phyloP scores from a whole-genome alignment of 2,888 invertebrate genomes.

The Drosophila birchii region DNA sequence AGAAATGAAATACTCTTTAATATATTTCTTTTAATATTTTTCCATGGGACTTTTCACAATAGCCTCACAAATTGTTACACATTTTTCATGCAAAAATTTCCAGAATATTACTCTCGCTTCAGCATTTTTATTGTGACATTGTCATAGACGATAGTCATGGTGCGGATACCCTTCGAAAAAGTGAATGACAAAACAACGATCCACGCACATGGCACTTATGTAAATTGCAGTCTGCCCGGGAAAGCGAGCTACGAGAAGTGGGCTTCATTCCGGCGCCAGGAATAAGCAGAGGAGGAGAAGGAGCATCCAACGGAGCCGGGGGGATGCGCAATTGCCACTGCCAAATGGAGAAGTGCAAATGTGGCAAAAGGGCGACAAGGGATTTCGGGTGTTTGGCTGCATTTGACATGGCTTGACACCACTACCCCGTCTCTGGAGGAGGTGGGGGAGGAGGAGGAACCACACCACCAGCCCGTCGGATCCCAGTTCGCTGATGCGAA shows the following conservation, averaged over 20 bases:
- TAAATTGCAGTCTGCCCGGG: slow-evolving; percentile 47
- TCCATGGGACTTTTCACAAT: not conserved
- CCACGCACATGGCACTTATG: slow-evolving; percentile 46
- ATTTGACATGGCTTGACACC: slow-evolving; percentile 25
- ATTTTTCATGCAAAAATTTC: slow-evolving; percentile 8
- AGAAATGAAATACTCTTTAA: not conserved
- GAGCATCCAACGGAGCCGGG: not conserved
- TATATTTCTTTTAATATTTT: not conserved
- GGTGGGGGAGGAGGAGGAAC: not conserved
- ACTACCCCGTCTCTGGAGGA: not conserved
- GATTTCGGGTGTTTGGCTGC: slow-evolving; percentile 8
- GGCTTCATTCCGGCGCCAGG: slow-evolving; percentile 2
- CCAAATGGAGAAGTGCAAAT: slow-evolving; percentile 29
- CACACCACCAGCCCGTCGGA: slow-evolving; percentile 8
- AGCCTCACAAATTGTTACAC: slow-evolving; percentile 2
- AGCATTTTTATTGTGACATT: slow-evolving; percentile 21
- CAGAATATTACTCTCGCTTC: slow-evolving; percentile 8
- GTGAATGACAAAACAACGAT: slow-evolving; percentile 40
- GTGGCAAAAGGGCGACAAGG: slow-evolving; percentile 21
- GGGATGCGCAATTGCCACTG: slow-evolving; percentile 24
- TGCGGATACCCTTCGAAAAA: slow-evolving; percentile 7
- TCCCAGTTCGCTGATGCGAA: slow-evolving; percentile 50
- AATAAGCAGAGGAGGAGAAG: not conserved
- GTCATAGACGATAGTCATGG: slow-evolving; percentile 19
- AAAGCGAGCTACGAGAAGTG: slow-evolving; percentile 4